These are phyloP conservation scores for Exaiptasia diaphana DNA, from an alignment of 64 coral and sea anemone species.

Conservation along the genomic window DNA sequence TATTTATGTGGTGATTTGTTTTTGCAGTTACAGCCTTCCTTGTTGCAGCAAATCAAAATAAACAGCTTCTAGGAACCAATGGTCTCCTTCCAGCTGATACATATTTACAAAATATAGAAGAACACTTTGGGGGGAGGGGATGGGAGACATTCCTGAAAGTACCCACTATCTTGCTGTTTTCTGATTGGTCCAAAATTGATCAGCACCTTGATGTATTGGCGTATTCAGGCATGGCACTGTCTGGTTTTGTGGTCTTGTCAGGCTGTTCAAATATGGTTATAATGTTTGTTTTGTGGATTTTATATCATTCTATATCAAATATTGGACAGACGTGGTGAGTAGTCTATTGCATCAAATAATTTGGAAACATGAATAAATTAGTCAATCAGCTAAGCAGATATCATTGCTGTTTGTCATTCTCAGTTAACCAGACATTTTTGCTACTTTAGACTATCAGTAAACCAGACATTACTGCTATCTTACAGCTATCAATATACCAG, in stretches of 20 bases:
- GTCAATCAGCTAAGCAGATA: too few relatives aligned
- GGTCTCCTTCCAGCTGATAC: slow-evolving; percentile 80
- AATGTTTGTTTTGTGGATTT: slow-evolving; percentile 75
- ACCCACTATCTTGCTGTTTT: slow-evolving; percentile 72
- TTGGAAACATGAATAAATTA: too few relatives aligned
- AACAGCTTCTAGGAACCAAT: slow-evolving; percentile 85
- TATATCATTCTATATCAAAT: slow-evolving; percentile 91
- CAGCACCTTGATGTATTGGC: slow-evolving; percentile 74
- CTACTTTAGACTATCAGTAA: too few relatives aligned
- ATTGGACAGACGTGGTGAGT: slow-evolving; percentile 87
- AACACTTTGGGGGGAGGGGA: slow-evolving; percentile 67
- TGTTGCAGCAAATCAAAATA: slow-evolving; percentile 85
- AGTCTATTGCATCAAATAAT: background rate
- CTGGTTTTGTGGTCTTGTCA: slow-evolving; percentile 59
- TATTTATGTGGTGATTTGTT: background rate
- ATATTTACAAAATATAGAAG: slow-evolving; percentile 66
- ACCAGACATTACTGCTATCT: too few relatives aligned
- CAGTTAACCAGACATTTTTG: too few relatives aligned
- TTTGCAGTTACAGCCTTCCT: slow-evolving; percentile 82
- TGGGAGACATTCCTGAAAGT: slow-evolving; percentile 70
- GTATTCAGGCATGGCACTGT: slow-evolving; percentile 67
- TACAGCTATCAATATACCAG: too few relatives aligned
- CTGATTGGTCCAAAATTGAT: slow-evolving; percentile 67
- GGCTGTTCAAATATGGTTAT: slow-evolving; percentile 87
- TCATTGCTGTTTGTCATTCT: background rate